Base-by-base conservation (phyloP, 2,797 vertebrate species). In the Mus minutoides region DNA sequence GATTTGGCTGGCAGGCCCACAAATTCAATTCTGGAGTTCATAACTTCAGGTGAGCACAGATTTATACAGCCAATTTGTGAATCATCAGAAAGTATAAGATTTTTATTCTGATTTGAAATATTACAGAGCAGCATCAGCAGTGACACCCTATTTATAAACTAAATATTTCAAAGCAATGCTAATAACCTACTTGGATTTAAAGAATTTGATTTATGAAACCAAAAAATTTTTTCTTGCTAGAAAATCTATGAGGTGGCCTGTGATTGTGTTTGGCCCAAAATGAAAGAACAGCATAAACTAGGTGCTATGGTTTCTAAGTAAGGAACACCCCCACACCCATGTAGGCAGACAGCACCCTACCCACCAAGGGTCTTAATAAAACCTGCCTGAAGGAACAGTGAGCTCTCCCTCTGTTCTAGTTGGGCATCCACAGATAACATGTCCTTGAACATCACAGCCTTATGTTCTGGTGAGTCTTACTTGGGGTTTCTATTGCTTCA, bases 61-160 rank as follows among this genome's bases (percentile, higher is more conserved):
- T 98, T 98, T 98, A 98, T 98, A 98, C 98, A 98, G 96, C 91
- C 95, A 97, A 94, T 93, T 98, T 98, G 96, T 97, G 98, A 98
- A 97, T 98, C 97, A 96, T 98, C 88, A 96, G 97, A 97, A 97
- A 97, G 73, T 86, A 85, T 90, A 97, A 49, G 78, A 91, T 94
- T 97, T 98, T 97, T 69, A 75, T 97, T 98, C 94, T 98, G 97
- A 97, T 97, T 97, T 98, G 97, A 98, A 97, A 97, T 92, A 93
- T 92, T 86, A 89, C 22, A 89, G 52, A 91, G 22, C 16, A 77
- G 8, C n/a, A 77, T 86, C 93, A 94, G 10, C 76, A 40, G 34
- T 92, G 90, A 92, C 94, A 83, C 13, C 6, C 14, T 79, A 76
- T 84, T 94, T 67, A 93, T 95, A 85, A 87, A 34, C 4, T 86